Conservation (phyloP, 1,140 invertebrate species). For the Frieseomelitta varia region DNA sequence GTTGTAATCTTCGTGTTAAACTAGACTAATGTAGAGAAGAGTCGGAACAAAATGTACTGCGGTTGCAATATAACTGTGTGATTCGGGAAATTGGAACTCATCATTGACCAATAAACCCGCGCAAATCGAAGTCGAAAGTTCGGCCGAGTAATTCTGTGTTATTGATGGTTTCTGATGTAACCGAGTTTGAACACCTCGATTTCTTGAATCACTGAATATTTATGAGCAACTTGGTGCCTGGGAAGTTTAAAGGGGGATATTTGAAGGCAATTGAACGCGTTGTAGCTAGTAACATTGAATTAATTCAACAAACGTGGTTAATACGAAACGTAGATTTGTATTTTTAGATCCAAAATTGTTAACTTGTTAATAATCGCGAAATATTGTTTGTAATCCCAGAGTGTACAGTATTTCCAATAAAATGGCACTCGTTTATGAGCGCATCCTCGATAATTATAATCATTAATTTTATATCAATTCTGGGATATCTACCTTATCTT, state of each 20-base stretch:
- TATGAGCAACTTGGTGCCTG: not conserved
- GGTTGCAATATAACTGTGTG: not conserved
- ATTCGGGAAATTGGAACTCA: not conserved
- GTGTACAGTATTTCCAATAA: not conserved
- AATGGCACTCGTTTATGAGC: not conserved
- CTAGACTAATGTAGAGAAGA: too few species aligned
- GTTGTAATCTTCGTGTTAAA: too few species aligned
- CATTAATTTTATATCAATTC: not conserved
- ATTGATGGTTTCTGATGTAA: not conserved
- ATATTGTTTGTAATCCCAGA: not conserved
- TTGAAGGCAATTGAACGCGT: not conserved
- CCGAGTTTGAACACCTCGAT: not conserved
- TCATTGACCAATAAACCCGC: not conserved
- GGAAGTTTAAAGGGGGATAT: not conserved
- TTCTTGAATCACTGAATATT: slow-evolving; percentile 1
- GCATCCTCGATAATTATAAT: too few species aligned
- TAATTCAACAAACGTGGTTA: not conserved
- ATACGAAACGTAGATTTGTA: not conserved
- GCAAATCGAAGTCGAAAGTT: not conserved
- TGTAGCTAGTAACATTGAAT: not conserved
- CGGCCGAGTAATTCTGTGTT: not conserved
- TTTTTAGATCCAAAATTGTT: not conserved
- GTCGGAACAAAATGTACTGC: not conserved
- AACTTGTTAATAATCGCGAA: not conserved
- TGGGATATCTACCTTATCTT: not conserved